These are phyloP conservation scores for Chaetophractus vellerosus DNA, from an alignment of 2,797 vertebrate genomes.

Conservation along the genomic window DNA sequence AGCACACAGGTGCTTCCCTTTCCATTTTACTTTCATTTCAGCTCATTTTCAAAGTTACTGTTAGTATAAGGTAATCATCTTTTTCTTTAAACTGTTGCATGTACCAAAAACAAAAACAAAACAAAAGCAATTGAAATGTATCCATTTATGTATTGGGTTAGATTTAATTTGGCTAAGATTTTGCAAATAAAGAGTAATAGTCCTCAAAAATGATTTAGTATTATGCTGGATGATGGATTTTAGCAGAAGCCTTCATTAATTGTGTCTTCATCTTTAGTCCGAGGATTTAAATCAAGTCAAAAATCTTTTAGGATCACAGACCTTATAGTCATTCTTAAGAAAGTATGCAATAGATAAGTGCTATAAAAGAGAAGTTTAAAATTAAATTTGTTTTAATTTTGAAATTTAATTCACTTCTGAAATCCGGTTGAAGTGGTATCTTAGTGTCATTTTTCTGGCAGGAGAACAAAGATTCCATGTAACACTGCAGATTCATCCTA, in stretches of 20 bases:
- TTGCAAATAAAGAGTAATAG: not conserved
- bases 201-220: not conserved
- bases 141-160: not conserved
- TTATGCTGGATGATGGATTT: not conserved
- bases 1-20: not conserved
- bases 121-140: not conserved
- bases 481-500: not conserved
- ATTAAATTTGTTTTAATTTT: constrained; percentile 56
- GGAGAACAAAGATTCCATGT: not conserved
- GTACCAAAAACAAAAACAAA: not conserved
- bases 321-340: not conserved
- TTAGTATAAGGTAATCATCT: not conserved
- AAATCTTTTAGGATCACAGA: constrained; percentile 11
- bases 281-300: constrained; percentile 18
- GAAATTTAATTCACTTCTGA: constrained; percentile 30
- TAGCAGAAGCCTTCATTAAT: not conserved
- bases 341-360: not conserved
- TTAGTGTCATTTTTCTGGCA: not conserved
- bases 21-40: not conserved
- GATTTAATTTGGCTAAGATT: constrained; percentile 10
- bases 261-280: not conserved
- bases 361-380: not conserved
- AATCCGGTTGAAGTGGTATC: not conserved
- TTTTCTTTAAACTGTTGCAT: not conserved
- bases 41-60: not conserved